Evolutionary conservation across 2,113 vertebrate genomes (phyloP).

Genomic region (Macquaria ambigua): DNA sequence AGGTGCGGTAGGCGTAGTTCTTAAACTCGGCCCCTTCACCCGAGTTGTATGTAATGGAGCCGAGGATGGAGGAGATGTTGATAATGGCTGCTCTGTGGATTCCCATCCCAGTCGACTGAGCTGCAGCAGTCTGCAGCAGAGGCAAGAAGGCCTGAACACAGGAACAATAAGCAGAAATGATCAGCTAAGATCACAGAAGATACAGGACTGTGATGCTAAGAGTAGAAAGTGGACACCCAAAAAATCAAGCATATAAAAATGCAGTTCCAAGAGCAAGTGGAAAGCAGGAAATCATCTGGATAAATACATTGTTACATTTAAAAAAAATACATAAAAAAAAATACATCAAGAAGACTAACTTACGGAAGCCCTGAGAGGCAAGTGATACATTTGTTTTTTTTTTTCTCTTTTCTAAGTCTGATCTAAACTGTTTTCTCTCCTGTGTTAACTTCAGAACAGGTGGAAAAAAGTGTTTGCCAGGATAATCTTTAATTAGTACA

Average conservation of each 20-base stretch:
- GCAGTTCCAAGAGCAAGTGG: no score
- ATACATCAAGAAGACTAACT: no score
- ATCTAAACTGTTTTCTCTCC: no score
- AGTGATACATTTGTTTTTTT: no score
- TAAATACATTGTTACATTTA: no score
- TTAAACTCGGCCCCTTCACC: conserved; percentile 54
- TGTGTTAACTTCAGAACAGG: no score
- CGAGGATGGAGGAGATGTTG: conserved; percentile 80
- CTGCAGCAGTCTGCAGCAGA: conserved; percentile 75
- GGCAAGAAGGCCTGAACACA: conserved; percentile 74
- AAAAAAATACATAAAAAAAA: no score
- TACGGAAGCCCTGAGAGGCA: no score
- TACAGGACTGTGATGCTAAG: background rate
- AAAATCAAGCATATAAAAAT: background rate
- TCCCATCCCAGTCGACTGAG: conserved; percentile 71
- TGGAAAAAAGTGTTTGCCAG: no score
- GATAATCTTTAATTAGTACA: no score
- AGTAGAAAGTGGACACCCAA: background rate
- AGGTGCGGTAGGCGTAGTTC: conserved; percentile 77
- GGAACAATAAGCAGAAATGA: background rate
- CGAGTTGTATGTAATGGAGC: conserved; percentile 76
- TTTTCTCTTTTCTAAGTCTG: no score
- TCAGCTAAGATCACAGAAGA: background rate
- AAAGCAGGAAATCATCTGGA: no score
- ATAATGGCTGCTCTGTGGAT: conserved; percentile 79